Conservation (phyloP, 2,888 invertebrate genomes). For the Anthophora plumipes region DNA sequence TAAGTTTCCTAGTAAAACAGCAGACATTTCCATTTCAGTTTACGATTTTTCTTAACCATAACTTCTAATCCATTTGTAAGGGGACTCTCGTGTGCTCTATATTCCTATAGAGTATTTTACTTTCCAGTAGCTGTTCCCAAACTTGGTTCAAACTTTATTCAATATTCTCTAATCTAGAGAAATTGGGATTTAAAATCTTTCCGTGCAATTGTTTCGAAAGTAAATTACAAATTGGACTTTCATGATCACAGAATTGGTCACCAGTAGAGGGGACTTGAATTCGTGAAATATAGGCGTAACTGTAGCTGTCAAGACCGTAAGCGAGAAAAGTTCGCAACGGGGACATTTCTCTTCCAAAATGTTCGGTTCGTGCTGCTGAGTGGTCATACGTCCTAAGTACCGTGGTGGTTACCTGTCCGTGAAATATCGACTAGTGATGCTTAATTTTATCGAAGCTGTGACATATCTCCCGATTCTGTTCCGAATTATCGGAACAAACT, state of each 20-base stretch:
- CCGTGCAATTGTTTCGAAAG: not conserved
- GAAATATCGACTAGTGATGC: slow-evolving; percentile 37
- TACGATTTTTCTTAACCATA: too few relatives aligned
- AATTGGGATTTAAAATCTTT: not conserved
- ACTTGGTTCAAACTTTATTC: not conserved
- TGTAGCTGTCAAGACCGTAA: slow-evolving; percentile 30
- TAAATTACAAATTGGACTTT: not conserved
- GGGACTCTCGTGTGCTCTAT: too few relatives aligned
- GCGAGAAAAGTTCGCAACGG: slow-evolving; percentile 35
- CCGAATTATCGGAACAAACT: slow-evolving; percentile 45
- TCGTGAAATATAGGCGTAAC: slow-evolving; percentile 11
- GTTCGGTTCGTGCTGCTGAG: not conserved
- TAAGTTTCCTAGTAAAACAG: too few relatives aligned
- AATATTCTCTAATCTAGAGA: not conserved
- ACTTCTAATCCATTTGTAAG: too few relatives aligned
- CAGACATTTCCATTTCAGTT: too few relatives aligned
- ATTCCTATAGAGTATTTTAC: too few relatives aligned
- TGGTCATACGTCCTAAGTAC: not conserved
- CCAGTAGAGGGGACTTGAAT: not conserved
- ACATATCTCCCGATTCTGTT: slow-evolving; percentile 23
- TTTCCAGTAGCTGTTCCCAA: too few relatives aligned
- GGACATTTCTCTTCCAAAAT: slow-evolving; percentile 25
- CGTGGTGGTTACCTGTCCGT: not conserved
- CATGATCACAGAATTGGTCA: not conserved
- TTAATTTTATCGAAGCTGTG: slow-evolving; percentile 15